phyloP scores from a whole-genome alignment of 1,140 invertebrate species.

The Microplitis demolitor region DNA sequence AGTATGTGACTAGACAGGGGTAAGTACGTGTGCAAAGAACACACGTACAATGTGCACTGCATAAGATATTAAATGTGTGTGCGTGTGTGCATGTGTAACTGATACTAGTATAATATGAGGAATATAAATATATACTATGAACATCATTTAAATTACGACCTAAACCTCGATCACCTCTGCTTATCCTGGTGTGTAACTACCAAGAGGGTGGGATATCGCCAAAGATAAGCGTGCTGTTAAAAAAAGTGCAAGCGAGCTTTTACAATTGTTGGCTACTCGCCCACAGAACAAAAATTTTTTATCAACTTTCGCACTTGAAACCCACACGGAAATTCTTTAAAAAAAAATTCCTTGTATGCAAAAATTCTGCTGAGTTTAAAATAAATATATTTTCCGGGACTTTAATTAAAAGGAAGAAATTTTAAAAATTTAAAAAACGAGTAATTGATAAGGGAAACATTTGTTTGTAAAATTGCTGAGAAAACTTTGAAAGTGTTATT shows the following conservation, averaged over 20 bases:
- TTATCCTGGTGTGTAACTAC: conserved; percentile 20
- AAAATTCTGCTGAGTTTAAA: too few relatives aligned
- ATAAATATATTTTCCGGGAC: too few relatives aligned
- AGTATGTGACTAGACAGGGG: conserved; percentile 21
- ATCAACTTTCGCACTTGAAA: background rate
- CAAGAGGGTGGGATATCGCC: conserved; percentile 30
- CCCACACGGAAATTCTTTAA: too few relatives aligned
- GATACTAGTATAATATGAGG: background rate
- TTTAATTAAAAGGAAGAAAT: too few relatives aligned
- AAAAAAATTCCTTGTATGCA: too few relatives aligned
- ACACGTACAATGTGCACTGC: background rate
- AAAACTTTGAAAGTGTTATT: background rate
- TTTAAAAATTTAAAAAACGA: too few relatives aligned
- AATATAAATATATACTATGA: background rate
- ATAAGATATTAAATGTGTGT: background rate
- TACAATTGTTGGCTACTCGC: background rate
- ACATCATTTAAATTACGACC: conserved; percentile 32
- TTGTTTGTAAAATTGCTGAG: too few relatives aligned
- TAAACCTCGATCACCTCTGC: conserved; percentile 27
- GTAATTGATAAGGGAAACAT: too few relatives aligned
- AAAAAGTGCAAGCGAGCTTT: background rate
- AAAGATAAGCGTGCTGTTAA: conserved; percentile 7
- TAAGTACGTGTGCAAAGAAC: conserved; percentile 4
- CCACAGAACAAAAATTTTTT: conserved; percentile 2
- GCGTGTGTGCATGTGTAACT: background rate